Percentiles rank a stretch among this genome's conserved stretches.
These are phyloP conservation scores for Chrysina gloriosa DNA, from an alignment of 2,888 invertebrate species.

Conservation along the genomic window DNA sequence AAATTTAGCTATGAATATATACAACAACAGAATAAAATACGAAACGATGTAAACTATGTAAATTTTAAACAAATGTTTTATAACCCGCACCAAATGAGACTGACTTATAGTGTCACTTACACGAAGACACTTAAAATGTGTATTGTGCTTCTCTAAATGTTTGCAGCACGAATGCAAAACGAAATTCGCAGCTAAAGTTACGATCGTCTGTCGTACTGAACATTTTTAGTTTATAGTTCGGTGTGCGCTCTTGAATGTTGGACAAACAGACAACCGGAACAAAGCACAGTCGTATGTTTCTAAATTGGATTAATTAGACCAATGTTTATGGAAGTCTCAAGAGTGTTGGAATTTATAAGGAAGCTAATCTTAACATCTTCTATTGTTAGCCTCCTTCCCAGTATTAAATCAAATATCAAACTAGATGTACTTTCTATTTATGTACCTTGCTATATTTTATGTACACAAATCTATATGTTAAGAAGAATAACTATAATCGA, in stretches of 20 bases:
- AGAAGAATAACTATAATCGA: no score
- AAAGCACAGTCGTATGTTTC: not conserved
- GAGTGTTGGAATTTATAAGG: not conserved
- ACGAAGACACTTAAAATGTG: constrained; percentile 13
- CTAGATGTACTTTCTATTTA: no score
- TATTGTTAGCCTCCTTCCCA: no score
- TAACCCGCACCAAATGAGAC: not conserved
- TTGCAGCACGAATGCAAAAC: not conserved
- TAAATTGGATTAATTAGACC: not conserved
- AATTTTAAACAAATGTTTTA: constrained; percentile 23
- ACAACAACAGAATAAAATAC: constrained; percentile 13
- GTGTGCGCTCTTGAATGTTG: not conserved
- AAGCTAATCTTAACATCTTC: no score
- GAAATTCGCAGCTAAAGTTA: constrained; percentile 26
- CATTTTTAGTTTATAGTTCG: constrained; percentile 20
- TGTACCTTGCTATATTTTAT: no score
- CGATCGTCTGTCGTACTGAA: constrained; percentile 4
- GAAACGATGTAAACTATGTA: not conserved
- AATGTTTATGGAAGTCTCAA: not conserved
- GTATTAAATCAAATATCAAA: no score
- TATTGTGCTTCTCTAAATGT: not conserved
- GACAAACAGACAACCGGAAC: not conserved
- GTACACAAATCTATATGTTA: no score
- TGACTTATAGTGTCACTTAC: constrained; percentile 17
- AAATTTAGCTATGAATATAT: constrained; percentile 19